Evolutionary conservation across 2,888 invertebrate species (phyloP), one percentile per base, ranked within the genome.

Genomic region (Cacoxenus indagator): DNA sequence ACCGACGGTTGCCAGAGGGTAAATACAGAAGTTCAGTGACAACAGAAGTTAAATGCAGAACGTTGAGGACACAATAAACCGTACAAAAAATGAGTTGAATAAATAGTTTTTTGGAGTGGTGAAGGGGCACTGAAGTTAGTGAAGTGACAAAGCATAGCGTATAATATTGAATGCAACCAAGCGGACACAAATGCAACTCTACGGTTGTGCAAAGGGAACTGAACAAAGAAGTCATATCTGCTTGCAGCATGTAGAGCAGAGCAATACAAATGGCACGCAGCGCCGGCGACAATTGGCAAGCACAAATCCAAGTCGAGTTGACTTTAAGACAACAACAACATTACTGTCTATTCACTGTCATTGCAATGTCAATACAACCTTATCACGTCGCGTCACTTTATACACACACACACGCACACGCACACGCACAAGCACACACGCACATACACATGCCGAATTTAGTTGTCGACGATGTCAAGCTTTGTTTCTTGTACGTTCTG

Each of bases 11-110:
- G n/a, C n/a, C n/a, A n/a, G n/a, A n/a, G n/a, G n/a, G n/a, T n/a
- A n/a, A n/a, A 9, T 37, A 45, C 46, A 72, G 71, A 73, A 73
- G 76, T 78, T 77, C 77, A 74, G 72, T 64, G 64, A 67, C 71
- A 67, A 66, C 68, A 67, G 57, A 67, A 51, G 11, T 51, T 51
- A 3, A 17, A 3, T 51, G 19, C 19, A 1, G 51, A 51, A 9
- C 8, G 51, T 4, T 2, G 22, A 14, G 51, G 51, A 8, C 6
- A 17, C 29, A n/a, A 48, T 51, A 51, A 64, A 64, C 48, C 9
- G 14, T 48, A 27, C 4, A 64, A 48, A 31, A 62, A 62, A 61
- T 61, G 59, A 61, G 59, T 31, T 62, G 61, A 24, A 45, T 24
- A 62, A 62, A 62, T 24, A 11, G 14, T 37, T 2, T 14, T 37